Percentiles rank a stretch among this genome's conserved stretches.
These are phyloP conservation scores for Andrena flavipes DNA, from an alignment of 2,888 invertebrate species.

Conservation along the genomic window DNA sequence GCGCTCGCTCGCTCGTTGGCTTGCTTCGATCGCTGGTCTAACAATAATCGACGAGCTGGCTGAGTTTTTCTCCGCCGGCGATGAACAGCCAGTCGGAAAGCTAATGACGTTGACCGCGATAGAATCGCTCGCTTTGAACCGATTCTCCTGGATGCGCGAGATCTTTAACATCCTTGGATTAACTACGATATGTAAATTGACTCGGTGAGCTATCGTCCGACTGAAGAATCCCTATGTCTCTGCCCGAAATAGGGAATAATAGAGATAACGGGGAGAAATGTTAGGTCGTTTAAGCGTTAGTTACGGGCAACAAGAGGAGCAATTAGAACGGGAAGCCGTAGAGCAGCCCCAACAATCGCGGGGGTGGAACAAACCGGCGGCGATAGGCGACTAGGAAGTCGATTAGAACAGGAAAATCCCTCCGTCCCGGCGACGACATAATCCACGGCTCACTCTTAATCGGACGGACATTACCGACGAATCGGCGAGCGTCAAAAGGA, in stretches of 20 bases:
- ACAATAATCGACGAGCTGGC: conserved; percentile 50
- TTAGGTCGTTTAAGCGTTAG: conserved; percentile 48
- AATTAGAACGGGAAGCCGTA: conserved; percentile 70
- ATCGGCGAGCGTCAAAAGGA: conserved; percentile 18
- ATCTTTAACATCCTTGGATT: background rate
- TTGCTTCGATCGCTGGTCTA: conserved; percentile 41
- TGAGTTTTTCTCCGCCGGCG: background rate
- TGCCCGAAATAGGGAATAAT: background rate
- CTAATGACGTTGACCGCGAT: conserved; percentile 7
- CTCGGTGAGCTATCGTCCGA: background rate
- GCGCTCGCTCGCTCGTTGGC: conserved; percentile 27
- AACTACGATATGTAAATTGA: background rate
- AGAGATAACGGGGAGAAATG: conserved; percentile 24
- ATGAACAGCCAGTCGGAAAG: background rate
- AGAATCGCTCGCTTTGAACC: background rate
- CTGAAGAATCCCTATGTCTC: background rate
- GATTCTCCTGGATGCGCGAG: background rate
- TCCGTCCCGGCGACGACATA: conserved; percentile 37
- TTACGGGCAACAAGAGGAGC: conserved; percentile 56
- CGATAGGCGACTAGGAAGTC: conserved; percentile 64
- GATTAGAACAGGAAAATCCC: conserved; percentile 65
- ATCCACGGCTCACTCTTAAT: conserved; percentile 54
- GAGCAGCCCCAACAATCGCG: conserved; percentile 60
- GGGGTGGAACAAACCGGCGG: conserved; percentile 59
- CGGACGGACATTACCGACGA: conserved; percentile 31